Conservation (phyloP, 2,797 vertebrate genomes). For the Melanogrammus aeglefinus region DNA sequence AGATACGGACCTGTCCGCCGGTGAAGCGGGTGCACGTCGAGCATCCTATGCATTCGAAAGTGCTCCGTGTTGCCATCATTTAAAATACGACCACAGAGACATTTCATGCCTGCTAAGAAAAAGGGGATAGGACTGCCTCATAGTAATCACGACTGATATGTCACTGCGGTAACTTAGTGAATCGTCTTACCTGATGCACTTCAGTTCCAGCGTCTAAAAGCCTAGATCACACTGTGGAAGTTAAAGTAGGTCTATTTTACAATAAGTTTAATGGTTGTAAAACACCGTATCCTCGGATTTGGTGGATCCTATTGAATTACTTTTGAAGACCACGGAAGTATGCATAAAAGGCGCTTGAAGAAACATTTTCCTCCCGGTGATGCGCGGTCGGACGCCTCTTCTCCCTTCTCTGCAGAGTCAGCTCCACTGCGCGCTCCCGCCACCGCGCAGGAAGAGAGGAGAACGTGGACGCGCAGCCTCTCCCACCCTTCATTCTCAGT, state of each 20-base stretch:
- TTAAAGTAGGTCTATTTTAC: slow-evolving; percentile 44
- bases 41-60: not conserved
- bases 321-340: slow-evolving; percentile 46
- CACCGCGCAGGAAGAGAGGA: slow-evolving; percentile 50
- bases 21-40: not conserved
- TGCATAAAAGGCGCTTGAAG: slow-evolving; percentile 49
- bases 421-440: slow-evolving; percentile 71
- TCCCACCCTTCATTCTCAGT: slow-evolving; percentile 69
- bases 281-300: slow-evolving; percentile 46
- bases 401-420: slow-evolving; percentile 47
- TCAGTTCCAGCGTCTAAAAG: slow-evolving; percentile 34
- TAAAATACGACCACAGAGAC: not conserved
- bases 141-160: not conserved
- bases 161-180: not conserved
- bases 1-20: not conserved
- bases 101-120: not conserved
- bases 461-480: slow-evolving; percentile 76
- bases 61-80: not conserved
- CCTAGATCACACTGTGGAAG: slow-evolving; percentile 38
- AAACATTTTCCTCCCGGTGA: slow-evolving; percentile 72
- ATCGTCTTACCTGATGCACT: slow-evolving; percentile 67
- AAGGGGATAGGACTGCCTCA: not conserved
- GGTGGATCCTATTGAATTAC: slow-evolving; percentile 48
- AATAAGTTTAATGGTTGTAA: slow-evolving; percentile 51
- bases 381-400: slow-evolving; percentile 58